Conservation (phyloP, 2,797 vertebrate species). For the Carapus acus region DNA sequence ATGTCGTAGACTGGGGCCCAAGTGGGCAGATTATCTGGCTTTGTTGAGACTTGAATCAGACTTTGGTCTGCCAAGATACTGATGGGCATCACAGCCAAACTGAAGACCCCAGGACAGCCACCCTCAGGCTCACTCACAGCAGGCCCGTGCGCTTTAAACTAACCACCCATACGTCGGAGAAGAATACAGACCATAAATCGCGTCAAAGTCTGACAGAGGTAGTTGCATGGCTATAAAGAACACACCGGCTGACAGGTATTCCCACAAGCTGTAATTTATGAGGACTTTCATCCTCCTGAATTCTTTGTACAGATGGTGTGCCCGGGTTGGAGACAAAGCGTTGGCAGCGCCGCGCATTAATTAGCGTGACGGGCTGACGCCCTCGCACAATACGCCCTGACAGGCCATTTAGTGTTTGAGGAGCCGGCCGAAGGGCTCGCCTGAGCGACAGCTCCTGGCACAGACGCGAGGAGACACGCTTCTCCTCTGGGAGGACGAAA, state of each 20-base stretch:
- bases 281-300: conserved; percentile 28
- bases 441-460: conserved; percentile 45
- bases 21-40: conserved; percentile 50
- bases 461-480: conserved; percentile 3
- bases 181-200: conserved; percentile 4
- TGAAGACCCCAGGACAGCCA: conserved; percentile 27
- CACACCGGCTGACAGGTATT: conserved; percentile 18
- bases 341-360: conserved; percentile 39
- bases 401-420: conserved; percentile 45
- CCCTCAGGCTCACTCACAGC: too few species aligned
- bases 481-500: conserved; percentile 1
- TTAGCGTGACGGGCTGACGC: conserved; percentile 37
- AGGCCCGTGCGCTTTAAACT: conserved; percentile 25
- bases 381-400: conserved; percentile 38
- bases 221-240: conserved; percentile 19
- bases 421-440: conserved; percentile 27
- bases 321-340: conserved; percentile 14
- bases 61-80: conserved; percentile 36
- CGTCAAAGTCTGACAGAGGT: conserved; percentile 1
- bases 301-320: conserved; percentile 35
- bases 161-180: conserved; percentile 1
- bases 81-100: conserved; percentile 27
- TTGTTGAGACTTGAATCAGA: conserved; percentile 44
- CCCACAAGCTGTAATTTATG: conserved; percentile 18
- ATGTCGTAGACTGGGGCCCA: conserved; percentile 39